Conservation (phyloP, 2,113 vertebrate species). For the Nansenia antarctica region DNA sequence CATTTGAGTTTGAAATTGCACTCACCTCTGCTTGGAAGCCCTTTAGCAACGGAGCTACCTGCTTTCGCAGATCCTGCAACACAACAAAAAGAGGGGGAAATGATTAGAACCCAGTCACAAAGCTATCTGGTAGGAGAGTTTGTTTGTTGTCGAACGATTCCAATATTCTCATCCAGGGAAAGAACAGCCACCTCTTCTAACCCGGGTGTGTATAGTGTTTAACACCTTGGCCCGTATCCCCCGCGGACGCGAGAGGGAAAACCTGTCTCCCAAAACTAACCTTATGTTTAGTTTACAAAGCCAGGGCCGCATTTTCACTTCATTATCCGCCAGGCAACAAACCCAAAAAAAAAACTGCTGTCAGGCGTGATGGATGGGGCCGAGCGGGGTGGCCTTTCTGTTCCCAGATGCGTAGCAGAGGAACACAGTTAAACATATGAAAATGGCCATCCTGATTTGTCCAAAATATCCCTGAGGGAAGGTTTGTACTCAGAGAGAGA, state of each 20-base stretch:
- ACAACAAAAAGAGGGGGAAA: slow-evolving; percentile 28
- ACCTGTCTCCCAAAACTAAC: not conserved
- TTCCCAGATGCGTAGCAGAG: slow-evolving; percentile 5
- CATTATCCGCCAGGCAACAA: not conserved
- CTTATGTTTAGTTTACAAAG: not conserved
- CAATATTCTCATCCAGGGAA: not conserved
- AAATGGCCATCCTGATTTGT: slow-evolving; percentile 33
- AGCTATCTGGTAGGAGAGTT: not conserved
- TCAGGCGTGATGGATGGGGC: slow-evolving; percentile 1
- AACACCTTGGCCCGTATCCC: not conserved
- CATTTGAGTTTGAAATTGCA: not conserved
- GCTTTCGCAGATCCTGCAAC: slow-evolving; percentile 87
- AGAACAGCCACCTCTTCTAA: not conserved
- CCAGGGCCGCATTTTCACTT: not conserved
- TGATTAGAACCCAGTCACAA: not conserved
- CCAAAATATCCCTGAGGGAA: slow-evolving; percentile 24
- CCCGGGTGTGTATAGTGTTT: not conserved
- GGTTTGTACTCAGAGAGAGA: slow-evolving; percentile 22
- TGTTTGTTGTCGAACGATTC: not conserved
- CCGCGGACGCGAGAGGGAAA: not conserved
- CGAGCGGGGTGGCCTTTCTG: not conserved
- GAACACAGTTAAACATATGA: slow-evolving; percentile 8
- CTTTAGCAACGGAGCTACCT: slow-evolving; percentile 90
- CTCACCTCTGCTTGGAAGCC: slow-evolving; percentile 94
- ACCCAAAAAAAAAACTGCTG: not conserved